Base-by-base conservation (phyloP, 2,888 invertebrate genomes). In the Eupithecia subumbrata region DNA sequence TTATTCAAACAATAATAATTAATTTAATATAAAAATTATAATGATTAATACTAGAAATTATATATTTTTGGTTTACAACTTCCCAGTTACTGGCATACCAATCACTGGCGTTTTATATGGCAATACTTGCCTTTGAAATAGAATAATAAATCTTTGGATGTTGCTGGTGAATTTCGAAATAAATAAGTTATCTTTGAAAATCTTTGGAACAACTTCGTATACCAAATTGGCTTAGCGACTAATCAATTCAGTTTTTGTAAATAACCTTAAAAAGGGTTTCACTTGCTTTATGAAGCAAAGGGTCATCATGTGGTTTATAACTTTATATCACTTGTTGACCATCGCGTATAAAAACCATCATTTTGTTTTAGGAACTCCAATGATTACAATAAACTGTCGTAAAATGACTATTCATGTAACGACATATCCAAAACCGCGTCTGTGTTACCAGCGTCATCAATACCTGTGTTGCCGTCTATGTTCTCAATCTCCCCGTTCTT, bases 341-440 rank as follows among this genome's bases (percentile, higher is more conserved):
- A n/a, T 60, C 11, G 25, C 60, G 11, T 56, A n/a, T 60, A 71
- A 12, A 69, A 71, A n/a, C 22, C 22, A 60, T 25, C 22, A 60
- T 60, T 60, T 60, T 14, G 25, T 0, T 60, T 60, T 22, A 60
- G 60, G 60, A 60, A 60, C 60, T 60, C 60, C 60, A 11, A 60
- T 60, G 60, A 60, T 5, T 25, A 60, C 25, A 60, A 60, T 52
- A 60, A 22, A 60, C 12, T 60, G 60, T 12, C 60, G 22, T 25
- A 22, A 60, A 25, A 12, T 25, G 22, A 56, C 48, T 77, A 77
- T 67, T 93, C 92, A 76, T 90, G 92, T 69, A 90, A 77, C 14
- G 93, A 90, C 93, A 93, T 93, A 83, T 94, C 85, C 1, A 93
- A 34, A n/a, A 77, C 72, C 0, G 76, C 11, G 87, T 71, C 91